Base-by-base conservation (phyloP, 1,140 invertebrate genomes). In the Limonius californicus region DNA sequence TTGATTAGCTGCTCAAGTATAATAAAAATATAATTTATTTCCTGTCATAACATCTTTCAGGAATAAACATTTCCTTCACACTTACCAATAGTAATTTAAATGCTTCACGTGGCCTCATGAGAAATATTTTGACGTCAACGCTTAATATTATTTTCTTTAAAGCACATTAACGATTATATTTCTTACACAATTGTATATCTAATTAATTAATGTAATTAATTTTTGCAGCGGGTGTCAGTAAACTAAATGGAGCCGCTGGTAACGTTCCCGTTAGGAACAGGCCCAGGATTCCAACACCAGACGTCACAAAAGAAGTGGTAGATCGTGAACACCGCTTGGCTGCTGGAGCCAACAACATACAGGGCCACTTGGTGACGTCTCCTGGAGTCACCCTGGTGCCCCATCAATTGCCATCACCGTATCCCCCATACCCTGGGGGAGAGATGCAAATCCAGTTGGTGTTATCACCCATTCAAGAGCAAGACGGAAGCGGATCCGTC, bases 221-320 rank as follows among this genome's bases (percentile, higher is more conserved):
- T n/a, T n/a, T n/a, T n/a, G n/a, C n/a, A n/a, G n/a, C n/a, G n/a
- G n/a, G n/a, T n/a, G n/a, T n/a, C n/a, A n/a, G 82, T 59, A 89
- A 89, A 74, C 76, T 85, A 62, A 87, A 87, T 73, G 85, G 85
- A n/a, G 76, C 81, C 11, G 3, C 83, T 42, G 80, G 86, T 2
- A 84, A 86, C 14, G 81, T 84, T 59, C 83, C 85, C 11, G 76
- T 90, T 57, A 87, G 88, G 70, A 88, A 88, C 67, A 82, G 90
- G 50, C 90, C 91, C 0, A 81, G 91, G 43, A 92, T 94, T 58
- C 91, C 91, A 20, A 93, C 91, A 1, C 91, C 91, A 0, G 91
- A 93, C 73, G 89, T 91, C 0, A 86, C 88, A 11, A 91, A 90
- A 74, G 89, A 91, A 74, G 81, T 86, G 7, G 77, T 83, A 30